phyloP scores from a whole-genome alignment of 2,797 vertebrate genomes.

The Tinamus major region DNA sequence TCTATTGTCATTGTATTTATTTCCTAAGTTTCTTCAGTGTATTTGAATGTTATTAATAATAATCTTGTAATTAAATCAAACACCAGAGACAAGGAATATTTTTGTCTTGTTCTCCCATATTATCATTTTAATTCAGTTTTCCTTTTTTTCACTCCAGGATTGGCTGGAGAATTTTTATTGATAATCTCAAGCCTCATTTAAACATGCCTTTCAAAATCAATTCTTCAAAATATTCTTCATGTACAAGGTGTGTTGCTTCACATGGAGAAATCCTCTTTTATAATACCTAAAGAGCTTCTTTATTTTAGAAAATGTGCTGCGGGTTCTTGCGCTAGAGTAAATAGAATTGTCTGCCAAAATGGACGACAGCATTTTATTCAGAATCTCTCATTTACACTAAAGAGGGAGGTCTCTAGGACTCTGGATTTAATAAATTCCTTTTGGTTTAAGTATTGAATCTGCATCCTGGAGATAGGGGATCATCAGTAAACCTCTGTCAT shows the following conservation, averaged over 20 bases:
- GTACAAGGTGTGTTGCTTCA: neutral
- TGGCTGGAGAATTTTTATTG: neutral
- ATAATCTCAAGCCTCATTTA: neutral
- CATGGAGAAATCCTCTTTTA: neutral
- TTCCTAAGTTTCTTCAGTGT: neutral
- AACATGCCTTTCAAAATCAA: neutral
- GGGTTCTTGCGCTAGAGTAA: neutral
- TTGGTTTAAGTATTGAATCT: slow-evolving; percentile 27
- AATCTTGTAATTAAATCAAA: neutral
- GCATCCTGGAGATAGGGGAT: neutral
- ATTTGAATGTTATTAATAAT: neutral
- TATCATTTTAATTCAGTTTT: neutral
- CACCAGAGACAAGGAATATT: neutral
- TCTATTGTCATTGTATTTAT: neutral
- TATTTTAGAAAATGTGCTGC: neutral
- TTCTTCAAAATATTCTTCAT: neutral
- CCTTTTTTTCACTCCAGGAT: neutral
- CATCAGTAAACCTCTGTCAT: slow-evolving; percentile 8
- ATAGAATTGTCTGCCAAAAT: neutral
- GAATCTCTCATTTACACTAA: neutral
- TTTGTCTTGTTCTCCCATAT: neutral
- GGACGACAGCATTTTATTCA: neutral
- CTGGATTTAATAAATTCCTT: neutral
- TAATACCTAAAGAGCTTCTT: neutral
- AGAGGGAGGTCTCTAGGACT: neutral